Evolutionary conservation across 2,797 vertebrate genomes (phyloP).

Genomic region (Acanthurus lineatus): DNA sequence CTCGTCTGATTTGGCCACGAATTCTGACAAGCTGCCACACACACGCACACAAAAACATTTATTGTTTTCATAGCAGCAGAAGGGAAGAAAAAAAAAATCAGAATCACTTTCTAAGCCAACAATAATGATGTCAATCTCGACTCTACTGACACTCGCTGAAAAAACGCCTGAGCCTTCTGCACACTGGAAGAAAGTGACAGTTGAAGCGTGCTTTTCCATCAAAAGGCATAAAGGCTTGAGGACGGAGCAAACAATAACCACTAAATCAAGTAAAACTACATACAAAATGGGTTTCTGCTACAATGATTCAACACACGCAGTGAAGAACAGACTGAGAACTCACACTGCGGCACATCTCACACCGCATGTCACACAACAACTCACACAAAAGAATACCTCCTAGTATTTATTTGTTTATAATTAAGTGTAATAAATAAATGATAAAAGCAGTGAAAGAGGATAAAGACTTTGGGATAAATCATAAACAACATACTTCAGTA

Average conservation of each 20-base stretch:
- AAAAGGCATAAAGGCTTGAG: neutral
- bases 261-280: neutral
- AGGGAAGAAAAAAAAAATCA: neutral
- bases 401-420: neutral
- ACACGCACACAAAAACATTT: neutral
- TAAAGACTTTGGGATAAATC: neutral
- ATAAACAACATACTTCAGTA: neutral
- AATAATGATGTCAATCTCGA: constrained; percentile 20
- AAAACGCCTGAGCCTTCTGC: no score
- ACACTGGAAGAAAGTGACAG: neutral
- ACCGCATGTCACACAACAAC: no score
- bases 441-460: neutral
- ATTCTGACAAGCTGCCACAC: constrained; percentile 88
- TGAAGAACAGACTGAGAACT: no score
- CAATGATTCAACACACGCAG: neutral
- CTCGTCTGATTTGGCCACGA: constrained; percentile 91
- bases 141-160: neutral
- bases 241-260: neutral
- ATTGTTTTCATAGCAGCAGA: neutral
- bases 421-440: neutral
- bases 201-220: neutral
- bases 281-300: neutral
- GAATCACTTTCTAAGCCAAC: constrained; percentile 17
- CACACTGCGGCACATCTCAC: no score
- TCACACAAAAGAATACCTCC: neutral